phyloP scores from a whole-genome alignment of 1,140 invertebrate species.

The Drosophila sp. region DNA sequence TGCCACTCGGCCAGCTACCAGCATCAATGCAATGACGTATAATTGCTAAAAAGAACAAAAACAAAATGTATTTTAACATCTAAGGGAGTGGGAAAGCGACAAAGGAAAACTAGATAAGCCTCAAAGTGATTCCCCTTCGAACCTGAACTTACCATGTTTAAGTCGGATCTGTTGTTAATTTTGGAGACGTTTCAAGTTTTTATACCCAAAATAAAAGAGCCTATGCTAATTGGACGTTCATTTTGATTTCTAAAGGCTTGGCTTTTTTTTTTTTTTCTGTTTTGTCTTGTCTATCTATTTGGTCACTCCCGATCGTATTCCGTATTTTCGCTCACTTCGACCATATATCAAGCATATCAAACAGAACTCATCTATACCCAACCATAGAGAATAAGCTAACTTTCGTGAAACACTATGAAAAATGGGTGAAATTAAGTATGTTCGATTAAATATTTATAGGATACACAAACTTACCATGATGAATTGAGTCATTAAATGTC shows the following conservation, averaged over 20 bases:
- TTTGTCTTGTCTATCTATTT: conserved; percentile 7
- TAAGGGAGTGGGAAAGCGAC: not conserved
- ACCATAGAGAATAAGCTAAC: not conserved
- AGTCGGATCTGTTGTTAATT: conserved; percentile 56
- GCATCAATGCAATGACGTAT: conserved; percentile 55
- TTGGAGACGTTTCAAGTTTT: conserved; percentile 61
- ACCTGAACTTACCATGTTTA: conserved; percentile 72
- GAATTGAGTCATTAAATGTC: too few relatives aligned
- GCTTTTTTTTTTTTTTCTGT: conserved; percentile 17
- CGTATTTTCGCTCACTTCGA: conserved; percentile 4
- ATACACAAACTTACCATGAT: too few relatives aligned
- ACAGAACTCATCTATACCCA: not conserved
- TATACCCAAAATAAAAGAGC: conserved; percentile 59
- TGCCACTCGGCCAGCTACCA: conserved; percentile 50
- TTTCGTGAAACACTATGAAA: not conserved
- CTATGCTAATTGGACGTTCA: conserved; percentile 73
- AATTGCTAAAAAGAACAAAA: conserved; percentile 47
- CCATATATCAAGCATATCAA: not conserved
- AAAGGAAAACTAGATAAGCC: not conserved
- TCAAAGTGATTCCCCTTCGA: conserved; percentile 45
- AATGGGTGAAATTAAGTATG: not conserved
- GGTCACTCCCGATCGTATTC: too few relatives aligned
- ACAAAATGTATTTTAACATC: not conserved
- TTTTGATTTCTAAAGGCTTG: conserved; percentile 43
- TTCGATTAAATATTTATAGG: too few relatives aligned